Base-by-base conservation (phyloP, 2,113 vertebrate species). In the Vulpes ferrilata region DNA sequence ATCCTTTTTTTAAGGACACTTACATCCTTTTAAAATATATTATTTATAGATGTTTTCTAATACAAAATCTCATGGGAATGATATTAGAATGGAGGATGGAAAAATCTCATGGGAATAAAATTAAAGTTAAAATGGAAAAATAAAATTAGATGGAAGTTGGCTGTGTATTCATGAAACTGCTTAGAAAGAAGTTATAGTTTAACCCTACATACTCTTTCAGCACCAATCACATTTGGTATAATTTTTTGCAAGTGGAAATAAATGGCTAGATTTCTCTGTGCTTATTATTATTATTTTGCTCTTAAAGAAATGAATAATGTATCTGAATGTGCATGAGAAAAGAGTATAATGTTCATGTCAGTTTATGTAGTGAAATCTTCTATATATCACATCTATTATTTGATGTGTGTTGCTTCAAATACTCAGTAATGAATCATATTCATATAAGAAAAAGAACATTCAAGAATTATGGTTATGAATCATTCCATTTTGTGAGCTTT, bases 111-210 rank as follows among this genome's bases (percentile, higher is more conserved):
- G 57, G 3, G 12, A 67, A 53, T 87, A 67, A 71, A 71, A 86
- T 48, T 82, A 43, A 88, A 88, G 19, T 83, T 74, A 74, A 55
- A 38, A 35, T 19, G 30, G 64, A 60, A 87, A 88, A 25, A 51
- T 88, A 59, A 84, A 57, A 67, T 73, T 81, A 48, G 32, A 38
- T 60, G 23, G 10, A 79, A 69, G 17, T n/a, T 69, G 25, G 25
- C 22, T 2, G 6, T 67, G 12, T 74, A 38, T 65, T 94, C 4
- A 59, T 87, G 35, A 82, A 64, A 57, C 82, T 74, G 53, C n/a
- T 81, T 65, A 65, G n/a, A 69, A 78, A 78, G 27, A 92, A 82
- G 60, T 90, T 90, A 32, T 65, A 64, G 80, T 96, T 91, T 91
- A 94, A 30, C 23, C 5, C 35, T 74, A 59, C n/a, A n/a, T 65